Evolutionary conservation across 2,888 invertebrate species (phyloP).

Genomic region (Phalera bucephala): DNA sequence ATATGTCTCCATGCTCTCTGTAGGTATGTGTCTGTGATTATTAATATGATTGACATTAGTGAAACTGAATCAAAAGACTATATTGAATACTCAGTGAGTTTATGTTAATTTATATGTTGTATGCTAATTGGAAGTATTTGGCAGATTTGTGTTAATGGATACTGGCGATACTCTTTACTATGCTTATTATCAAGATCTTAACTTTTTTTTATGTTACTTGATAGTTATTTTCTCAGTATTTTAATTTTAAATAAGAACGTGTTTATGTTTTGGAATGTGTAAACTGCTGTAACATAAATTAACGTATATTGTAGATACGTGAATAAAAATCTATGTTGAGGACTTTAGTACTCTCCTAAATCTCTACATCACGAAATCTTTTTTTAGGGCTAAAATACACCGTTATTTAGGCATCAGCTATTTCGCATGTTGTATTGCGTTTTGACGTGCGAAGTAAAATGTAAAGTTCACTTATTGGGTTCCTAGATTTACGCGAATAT

Average conservation of each 20-base stretch:
- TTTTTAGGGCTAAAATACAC: too few relatives aligned
- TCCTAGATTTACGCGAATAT: too few relatives aligned
- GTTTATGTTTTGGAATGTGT: background rate
- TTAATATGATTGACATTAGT: conserved; percentile 9
- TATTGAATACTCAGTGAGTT: conserved; percentile 31
- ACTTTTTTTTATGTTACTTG: background rate
- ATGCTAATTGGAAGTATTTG: background rate
- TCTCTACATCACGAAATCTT: too few relatives aligned
- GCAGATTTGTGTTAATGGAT: background rate
- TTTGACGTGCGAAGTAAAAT: too few relatives aligned
- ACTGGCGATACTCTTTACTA: background rate
- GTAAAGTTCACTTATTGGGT: too few relatives aligned
- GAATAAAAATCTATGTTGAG: too few relatives aligned
- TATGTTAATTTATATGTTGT: conserved; percentile 12
- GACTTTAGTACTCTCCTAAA: too few relatives aligned
- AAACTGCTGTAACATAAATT: too few relatives aligned
- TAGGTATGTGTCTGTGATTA: conserved; percentile 8
- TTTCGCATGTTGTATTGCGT: too few relatives aligned
- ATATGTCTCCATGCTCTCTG: too few relatives aligned
- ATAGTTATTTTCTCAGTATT: background rate
- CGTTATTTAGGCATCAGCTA: too few relatives aligned
- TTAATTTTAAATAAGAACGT: background rate
- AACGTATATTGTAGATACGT: too few relatives aligned
- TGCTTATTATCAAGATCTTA: background rate
- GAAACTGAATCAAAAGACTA: conserved; percentile 22